phyloP scores from a whole-genome alignment of 2,797 vertebrate species.

The Selene dorsalis region DNA sequence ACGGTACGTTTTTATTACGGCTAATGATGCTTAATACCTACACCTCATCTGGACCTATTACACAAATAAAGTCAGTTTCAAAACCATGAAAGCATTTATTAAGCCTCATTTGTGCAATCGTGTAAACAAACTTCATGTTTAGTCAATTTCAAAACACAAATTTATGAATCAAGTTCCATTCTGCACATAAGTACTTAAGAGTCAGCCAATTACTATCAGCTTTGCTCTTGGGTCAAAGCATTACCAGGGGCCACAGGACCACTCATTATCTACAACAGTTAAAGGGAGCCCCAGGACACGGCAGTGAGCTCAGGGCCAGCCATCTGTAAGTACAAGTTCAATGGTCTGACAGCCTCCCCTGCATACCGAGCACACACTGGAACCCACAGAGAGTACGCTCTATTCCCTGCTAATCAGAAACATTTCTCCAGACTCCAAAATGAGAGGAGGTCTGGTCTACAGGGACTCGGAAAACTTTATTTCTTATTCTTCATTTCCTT shows the following conservation, averaged over 20 bases:
- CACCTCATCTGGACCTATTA: conserved; percentile 54
- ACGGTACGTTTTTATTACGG: conserved; percentile 60
- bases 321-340: conserved; percentile 60
- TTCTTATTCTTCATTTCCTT: conserved; percentile 40
- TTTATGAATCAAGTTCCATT: conserved; percentile 55
- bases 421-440: conserved; percentile 53
- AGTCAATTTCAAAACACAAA: conserved; percentile 55
- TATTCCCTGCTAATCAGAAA: conserved; percentile 50
- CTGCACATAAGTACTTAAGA: conserved; percentile 36
- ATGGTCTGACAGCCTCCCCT: conserved; percentile 33
- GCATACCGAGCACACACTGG: conserved; percentile 52
- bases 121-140: conserved; percentile 60
- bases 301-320: conserved; percentile 59
- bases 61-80: conserved; percentile 44
- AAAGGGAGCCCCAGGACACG: conserved; percentile 53
- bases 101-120: conserved; percentile 49
- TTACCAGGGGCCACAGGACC: conserved; percentile 52
- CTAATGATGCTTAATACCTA: conserved; percentile 50
- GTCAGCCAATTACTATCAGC: conserved; percentile 62
- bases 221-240: conserved; percentile 65
- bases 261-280: conserved; percentile 65
- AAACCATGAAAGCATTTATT: conserved; percentile 55
- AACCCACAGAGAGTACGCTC: conserved; percentile 36
- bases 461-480: conserved; percentile 41
- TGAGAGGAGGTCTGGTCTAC: conserved; percentile 55